Evolutionary conservation across 1,140 invertebrate species (phyloP).

Genomic region (Rhyacophila brunnea): DNA sequence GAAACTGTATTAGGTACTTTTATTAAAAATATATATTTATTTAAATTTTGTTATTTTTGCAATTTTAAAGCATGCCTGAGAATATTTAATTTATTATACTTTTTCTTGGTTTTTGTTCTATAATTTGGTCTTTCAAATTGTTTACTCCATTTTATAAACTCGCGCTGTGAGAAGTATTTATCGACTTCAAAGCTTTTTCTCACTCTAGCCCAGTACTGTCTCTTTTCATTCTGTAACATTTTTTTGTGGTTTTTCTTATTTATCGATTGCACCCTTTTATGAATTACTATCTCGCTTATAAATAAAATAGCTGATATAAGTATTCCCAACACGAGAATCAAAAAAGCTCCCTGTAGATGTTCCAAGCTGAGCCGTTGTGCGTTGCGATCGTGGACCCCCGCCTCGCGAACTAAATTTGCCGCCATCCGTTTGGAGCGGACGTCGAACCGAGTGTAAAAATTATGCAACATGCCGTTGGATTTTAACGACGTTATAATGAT

Average conservation of each 20-base stretch:
- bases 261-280: neutral
- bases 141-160: neutral
- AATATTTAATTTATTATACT: no score
- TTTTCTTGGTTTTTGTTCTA: neutral
- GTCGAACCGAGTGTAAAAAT: slow-evolving; percentile 18
- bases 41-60: no score
- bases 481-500: slow-evolving; percentile 14
- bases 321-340: slow-evolving; percentile 16
- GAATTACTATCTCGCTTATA: slow-evolving; percentile 13
- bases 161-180: neutral
- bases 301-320: slow-evolving; percentile 12
- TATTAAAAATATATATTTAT: no score
- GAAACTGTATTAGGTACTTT: no score
- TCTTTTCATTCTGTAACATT: no score
- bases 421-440: slow-evolving; percentile 9
- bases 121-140: neutral
- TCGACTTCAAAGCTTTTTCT: neutral
- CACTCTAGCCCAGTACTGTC: no score
- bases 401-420: slow-evolving; percentile 12
- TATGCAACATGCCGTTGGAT: slow-evolving; percentile 20
- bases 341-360: slow-evolving; percentile 32
- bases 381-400: slow-evolving; percentile 6
- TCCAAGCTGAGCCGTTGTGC: slow-evolving; percentile 5
- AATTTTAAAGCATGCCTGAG: no score
- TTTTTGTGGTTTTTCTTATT: no score